Conservation (phyloP, 2,113 vertebrate species). For the Malaclemys terrapin region DNA sequence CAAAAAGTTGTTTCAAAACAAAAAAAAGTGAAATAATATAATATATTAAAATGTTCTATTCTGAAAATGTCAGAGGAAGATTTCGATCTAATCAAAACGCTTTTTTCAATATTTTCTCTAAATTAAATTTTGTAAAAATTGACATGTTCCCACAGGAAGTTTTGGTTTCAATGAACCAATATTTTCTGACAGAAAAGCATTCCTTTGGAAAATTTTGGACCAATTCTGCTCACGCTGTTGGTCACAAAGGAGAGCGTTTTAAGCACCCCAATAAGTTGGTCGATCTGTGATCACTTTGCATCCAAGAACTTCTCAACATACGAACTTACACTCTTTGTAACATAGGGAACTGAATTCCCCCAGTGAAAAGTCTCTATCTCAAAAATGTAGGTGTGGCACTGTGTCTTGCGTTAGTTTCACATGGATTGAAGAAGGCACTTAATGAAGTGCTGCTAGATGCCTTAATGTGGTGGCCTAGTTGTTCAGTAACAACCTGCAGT, state of each 20-base stretch:
- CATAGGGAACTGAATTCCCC: no score
- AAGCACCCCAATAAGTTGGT: not conserved
- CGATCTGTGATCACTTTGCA: not conserved
- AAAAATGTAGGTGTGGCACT: not conserved
- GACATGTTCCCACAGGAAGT: not conserved
- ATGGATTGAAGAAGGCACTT: not conserved
- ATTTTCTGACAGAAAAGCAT: not conserved
- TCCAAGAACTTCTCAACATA: not conserved
- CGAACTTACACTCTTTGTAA: not conserved
- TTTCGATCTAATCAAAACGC: not conserved
- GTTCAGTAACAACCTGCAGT: not conserved
- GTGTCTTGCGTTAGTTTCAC: not conserved
- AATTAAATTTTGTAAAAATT: not conserved
- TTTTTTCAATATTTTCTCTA: not conserved
- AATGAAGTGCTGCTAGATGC: rapidly evolving
- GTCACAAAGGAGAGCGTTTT: not conserved
- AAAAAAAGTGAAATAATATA: not conserved
- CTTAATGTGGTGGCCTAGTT: not conserved
- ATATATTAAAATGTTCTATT: not conserved
- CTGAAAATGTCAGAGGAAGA: not conserved
- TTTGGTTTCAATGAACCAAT: not conserved
- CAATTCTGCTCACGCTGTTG: not conserved
- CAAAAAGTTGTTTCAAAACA: not conserved
- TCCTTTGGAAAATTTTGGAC: not conserved
- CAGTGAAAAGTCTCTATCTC: no score